Percentiles rank a stretch among this genome's conserved stretches.
Conservation (phyloP, 2,797 vertebrate species). For the Pangasius larnaudii region DNA sequence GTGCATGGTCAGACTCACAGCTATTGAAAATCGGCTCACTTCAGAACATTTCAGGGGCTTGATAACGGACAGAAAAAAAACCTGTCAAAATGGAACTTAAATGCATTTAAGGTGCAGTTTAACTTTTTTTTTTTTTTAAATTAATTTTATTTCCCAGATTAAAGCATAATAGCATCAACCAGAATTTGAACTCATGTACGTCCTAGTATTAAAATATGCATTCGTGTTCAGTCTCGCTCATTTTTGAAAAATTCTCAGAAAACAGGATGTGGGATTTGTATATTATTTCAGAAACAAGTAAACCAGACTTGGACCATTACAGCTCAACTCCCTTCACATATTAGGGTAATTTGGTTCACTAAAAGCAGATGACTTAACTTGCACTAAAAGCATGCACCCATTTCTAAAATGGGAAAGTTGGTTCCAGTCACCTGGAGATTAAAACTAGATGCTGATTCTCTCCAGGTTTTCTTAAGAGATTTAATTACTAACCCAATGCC, state of each 20-base stretch:
- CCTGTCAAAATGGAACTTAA: neutral
- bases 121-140: neutral
- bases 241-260: neutral
- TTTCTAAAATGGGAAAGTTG: neutral
- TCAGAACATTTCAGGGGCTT: conserved; percentile 19
- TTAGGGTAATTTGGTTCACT: conserved; percentile 11
- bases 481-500: neutral
- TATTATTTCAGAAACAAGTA: neutral
- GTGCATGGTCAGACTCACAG: conserved; percentile 33
- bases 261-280: neutral
- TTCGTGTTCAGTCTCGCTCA: neutral
- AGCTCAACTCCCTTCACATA: neutral
- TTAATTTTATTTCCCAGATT: neutral
- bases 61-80: neutral
- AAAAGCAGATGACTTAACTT: conserved; percentile 1
- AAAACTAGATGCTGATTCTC: neutral
- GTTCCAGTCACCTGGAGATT: neutral
- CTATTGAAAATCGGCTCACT: conserved; percentile 18
- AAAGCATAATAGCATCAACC: neutral
- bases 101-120: conserved; percentile 21
- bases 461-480: neutral
- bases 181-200: neutral
- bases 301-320: neutral
- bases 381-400: conserved; percentile 10
- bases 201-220: neutral